These are phyloP conservation scores for Dasyprocta punctata DNA, from an alignment of 2,113 vertebrate species.

Conservation along the genomic window DNA sequence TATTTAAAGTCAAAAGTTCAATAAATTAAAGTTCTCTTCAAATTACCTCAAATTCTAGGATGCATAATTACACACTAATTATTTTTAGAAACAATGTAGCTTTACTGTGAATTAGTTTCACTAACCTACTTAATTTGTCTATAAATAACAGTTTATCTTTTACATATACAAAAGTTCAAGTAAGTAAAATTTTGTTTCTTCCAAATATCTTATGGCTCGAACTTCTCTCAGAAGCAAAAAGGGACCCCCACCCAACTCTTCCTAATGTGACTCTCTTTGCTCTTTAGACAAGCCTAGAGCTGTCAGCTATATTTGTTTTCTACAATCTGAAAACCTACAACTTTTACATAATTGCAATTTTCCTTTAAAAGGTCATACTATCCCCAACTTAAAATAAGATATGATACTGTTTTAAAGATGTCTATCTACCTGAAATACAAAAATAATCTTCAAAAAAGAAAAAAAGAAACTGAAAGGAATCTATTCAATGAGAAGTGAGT, in stretches of 20 bases:
- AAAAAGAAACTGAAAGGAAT: conserved; percentile 50
- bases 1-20: conserved; percentile 51
- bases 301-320: background rate
- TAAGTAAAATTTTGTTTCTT: conserved; percentile 33
- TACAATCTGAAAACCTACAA: conserved; percentile 13
- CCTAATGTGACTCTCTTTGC: background rate
- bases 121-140: conserved; percentile 23
- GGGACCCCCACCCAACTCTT: background rate
- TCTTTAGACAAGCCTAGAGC: background rate
- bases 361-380: background rate
- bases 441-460: conserved; percentile 5
- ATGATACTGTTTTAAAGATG: background rate
- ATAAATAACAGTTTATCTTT: conserved; percentile 17
- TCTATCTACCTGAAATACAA: background rate
- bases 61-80: no score
- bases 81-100: background rate
- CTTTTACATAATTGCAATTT: background rate
- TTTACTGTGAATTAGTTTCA: conserved; percentile 14
- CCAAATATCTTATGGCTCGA: conserved; percentile 10
- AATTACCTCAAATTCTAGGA: background rate
- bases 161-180: background rate
- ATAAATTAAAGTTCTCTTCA: conserved; percentile 24
- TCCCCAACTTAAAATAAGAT: conserved; percentile 21
- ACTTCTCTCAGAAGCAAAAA: conserved; percentile 38
- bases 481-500: background rate